These are phyloP conservation scores for Peromyscus polionotus DNA, from an alignment of 2,113 vertebrate genomes.

Conservation along the genomic window DNA sequence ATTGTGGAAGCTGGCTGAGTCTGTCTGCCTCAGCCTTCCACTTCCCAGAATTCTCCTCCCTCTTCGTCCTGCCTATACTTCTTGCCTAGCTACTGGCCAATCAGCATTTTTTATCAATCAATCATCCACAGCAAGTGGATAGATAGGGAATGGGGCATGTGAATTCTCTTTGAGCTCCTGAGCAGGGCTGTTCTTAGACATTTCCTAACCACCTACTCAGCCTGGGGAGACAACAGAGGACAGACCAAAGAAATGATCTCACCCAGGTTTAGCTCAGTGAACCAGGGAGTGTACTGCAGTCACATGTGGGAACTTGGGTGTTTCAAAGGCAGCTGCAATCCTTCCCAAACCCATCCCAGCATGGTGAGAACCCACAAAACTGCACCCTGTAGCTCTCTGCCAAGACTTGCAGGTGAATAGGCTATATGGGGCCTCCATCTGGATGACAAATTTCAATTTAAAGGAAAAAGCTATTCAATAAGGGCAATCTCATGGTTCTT, in stretches of 20 bases:
- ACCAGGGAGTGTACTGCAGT: neutral
- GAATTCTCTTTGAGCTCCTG: neutral
- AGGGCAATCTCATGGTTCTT: neutral
- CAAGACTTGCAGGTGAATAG: neutral
- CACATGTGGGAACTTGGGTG: neutral
- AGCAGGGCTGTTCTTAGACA: neutral
- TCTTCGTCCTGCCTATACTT: no score
- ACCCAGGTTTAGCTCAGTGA: neutral
- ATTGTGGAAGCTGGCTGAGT: no score
- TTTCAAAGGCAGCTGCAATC: neutral
- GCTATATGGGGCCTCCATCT: no score
- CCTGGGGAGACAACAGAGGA: neutral
- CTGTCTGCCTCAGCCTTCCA: no score
- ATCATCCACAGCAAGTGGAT: neutral
- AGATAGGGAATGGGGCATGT: neutral
- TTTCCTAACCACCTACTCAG: neutral
- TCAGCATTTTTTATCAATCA: no score
- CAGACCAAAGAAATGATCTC: neutral
- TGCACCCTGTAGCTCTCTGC: neutral
- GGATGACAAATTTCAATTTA: neutral
- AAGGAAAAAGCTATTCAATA: neutral
- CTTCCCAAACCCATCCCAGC: neutral
- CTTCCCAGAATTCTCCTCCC: no score
- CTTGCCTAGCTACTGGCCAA: no score
- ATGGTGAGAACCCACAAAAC: neutral